Evolutionary conservation across 2,888 invertebrate species (phyloP).

Genomic region (Pseudolycoriella hygida): DNA sequence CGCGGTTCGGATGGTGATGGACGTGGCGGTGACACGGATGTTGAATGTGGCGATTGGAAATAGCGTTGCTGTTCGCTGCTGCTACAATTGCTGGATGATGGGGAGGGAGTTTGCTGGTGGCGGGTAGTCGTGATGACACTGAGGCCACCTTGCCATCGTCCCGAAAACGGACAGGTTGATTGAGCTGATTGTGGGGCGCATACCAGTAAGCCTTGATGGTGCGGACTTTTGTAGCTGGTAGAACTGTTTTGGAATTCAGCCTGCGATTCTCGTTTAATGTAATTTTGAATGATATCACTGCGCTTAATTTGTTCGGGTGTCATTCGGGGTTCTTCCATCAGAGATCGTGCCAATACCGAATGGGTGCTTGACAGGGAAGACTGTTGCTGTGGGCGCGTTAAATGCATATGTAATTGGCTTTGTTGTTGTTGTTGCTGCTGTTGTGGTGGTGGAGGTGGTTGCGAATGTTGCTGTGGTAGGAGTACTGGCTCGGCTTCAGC

Average conservation of each 20-base stretch:
- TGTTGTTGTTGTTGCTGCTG: slow-evolving; percentile 17
- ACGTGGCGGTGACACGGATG: slow-evolving; percentile 26
- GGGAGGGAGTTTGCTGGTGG: slow-evolving; percentile 22
- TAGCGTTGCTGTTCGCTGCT: slow-evolving; percentile 18
- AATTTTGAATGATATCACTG: slow-evolving; percentile 81
- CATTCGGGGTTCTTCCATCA: slow-evolving; percentile 88
- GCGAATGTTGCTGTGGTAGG: slow-evolving; percentile 13
- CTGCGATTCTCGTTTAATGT: slow-evolving; percentile 60
- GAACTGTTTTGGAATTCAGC: slow-evolving; percentile 12
- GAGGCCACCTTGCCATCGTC: slow-evolving; percentile 18
- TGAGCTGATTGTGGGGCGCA: slow-evolving; percentile 5
- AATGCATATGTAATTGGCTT: slow-evolving; percentile 33
- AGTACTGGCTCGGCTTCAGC: slow-evolving; percentile 9
- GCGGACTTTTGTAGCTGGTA: background rate
- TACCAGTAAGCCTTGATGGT: slow-evolving; percentile 2
- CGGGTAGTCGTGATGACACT: slow-evolving; percentile 45
- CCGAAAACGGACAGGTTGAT: background rate
- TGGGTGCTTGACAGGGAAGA: slow-evolving; percentile 68
- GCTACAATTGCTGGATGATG: slow-evolving; percentile 12
- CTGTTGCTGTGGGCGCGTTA: slow-evolving; percentile 30
- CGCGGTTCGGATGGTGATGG: slow-evolving; percentile 30
- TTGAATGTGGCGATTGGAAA: slow-evolving; percentile 30
- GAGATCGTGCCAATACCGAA: slow-evolving; percentile 73
- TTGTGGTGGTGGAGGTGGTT: slow-evolving; percentile 16
- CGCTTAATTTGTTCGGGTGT: slow-evolving; percentile 83